Evolutionary conservation across 2,888 invertebrate species (phyloP).

Genomic region (Phalera bucephala): DNA sequence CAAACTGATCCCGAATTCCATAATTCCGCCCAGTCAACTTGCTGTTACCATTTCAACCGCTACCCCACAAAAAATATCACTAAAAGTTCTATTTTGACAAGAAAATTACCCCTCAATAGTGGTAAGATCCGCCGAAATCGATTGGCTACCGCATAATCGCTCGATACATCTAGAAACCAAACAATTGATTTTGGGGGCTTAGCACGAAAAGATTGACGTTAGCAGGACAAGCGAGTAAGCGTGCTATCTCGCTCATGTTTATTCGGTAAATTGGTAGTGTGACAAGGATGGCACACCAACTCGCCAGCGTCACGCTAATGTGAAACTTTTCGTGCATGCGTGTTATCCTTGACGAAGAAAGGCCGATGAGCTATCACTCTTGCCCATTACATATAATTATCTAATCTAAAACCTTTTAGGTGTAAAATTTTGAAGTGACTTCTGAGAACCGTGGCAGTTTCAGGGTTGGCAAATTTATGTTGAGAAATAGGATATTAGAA

Average conservation of each 20-base stretch:
- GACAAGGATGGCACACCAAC: too few relatives aligned
- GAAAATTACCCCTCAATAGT: slow-evolving; percentile 55
- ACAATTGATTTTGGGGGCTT: too few relatives aligned
- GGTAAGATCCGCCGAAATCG: slow-evolving; percentile 34
- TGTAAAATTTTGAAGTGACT: slow-evolving; percentile 64
- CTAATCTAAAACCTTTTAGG: slow-evolving; percentile 81
- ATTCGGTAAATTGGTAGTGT: too few relatives aligned
- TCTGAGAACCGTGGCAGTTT: slow-evolving; percentile 69
- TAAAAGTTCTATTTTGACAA: slow-evolving; percentile 46
- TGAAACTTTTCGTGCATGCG: too few relatives aligned
- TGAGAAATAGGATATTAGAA: neutral
- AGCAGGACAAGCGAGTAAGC: too few relatives aligned
- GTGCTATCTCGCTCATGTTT: too few relatives aligned
- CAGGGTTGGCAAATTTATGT: slow-evolving; percentile 26
- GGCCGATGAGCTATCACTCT: slow-evolving; percentile 53
- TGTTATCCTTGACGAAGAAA: slow-evolving; percentile 47
- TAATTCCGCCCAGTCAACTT: slow-evolving; percentile 23
- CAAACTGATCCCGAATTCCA: neutral
- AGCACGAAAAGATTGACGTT: too few relatives aligned
- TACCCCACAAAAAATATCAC: slow-evolving; percentile 23
- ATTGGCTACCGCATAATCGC: slow-evolving; percentile 66
- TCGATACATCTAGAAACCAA: slow-evolving; percentile 58
- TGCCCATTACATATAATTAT: slow-evolving; percentile 74
- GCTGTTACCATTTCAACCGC: slow-evolving; percentile 20
- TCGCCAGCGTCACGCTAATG: too few relatives aligned